These are phyloP conservation scores for Lasioglossum oenotherae DNA, from an alignment of 2,888 invertebrate genomes.

Conservation along the genomic window DNA sequence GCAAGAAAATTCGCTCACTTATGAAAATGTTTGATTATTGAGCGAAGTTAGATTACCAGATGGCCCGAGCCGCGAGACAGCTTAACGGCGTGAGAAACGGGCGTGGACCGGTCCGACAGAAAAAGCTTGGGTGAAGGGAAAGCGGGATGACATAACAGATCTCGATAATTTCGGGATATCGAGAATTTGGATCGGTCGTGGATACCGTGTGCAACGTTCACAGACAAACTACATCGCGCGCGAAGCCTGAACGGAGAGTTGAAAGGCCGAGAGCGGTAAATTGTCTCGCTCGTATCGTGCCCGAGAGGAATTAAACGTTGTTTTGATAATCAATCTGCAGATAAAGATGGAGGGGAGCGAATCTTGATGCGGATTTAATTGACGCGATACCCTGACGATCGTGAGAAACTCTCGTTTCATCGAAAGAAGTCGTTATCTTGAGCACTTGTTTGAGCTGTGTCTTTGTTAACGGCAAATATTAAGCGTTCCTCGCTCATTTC, in stretches of 20 bases:
- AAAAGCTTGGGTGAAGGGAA: slow-evolving; percentile 43
- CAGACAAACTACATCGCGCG: slow-evolving; percentile 29
- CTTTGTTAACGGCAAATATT: neutral
- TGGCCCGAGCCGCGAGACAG: slow-evolving; percentile 9
- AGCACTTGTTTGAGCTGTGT: neutral
- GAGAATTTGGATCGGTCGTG: slow-evolving; percentile 36
- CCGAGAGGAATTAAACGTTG: slow-evolving; percentile 47
- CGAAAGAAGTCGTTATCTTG: neutral
- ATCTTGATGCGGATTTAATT: slow-evolving; percentile 56
- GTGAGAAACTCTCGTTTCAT: slow-evolving; percentile 36
- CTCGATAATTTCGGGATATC: slow-evolving; percentile 53
- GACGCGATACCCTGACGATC: slow-evolving; percentile 30
- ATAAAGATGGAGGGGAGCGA: slow-evolving; percentile 20
- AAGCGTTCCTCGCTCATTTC: neutral
- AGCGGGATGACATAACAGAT: slow-evolving; percentile 42
- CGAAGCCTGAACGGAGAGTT: slow-evolving; percentile 35
- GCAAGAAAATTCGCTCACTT: neutral
- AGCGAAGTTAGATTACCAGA: neutral
- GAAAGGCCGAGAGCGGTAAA: slow-evolving; percentile 54
- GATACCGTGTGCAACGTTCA: slow-evolving; percentile 29
- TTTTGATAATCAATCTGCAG: slow-evolving; percentile 47
- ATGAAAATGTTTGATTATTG: neutral
- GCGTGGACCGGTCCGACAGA: slow-evolving; percentile 50
- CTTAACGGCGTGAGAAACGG: slow-evolving; percentile 72
- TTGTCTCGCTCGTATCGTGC: slow-evolving; percentile 46